Base-by-base conservation (phyloP, 2,113 vertebrate species). In the Eleginops maclovinus region DNA sequence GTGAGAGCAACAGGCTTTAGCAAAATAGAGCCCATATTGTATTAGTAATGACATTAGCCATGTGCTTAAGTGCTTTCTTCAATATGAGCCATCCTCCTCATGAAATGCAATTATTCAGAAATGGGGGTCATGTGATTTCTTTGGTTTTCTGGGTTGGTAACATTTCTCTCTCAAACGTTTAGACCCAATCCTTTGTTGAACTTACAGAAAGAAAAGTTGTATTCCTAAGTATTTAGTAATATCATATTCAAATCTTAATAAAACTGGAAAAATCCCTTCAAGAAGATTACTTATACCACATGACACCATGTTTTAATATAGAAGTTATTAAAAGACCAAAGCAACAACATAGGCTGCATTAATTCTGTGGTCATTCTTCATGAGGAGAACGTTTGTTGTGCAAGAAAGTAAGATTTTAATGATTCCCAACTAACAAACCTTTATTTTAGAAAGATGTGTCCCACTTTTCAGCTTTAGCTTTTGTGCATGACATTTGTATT, bases 31-130 rank as follows among this genome's bases (percentile, higher is more conserved):
- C 50, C 40, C 61, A 83, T 81, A 93, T 92, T 94, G 93, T 95
- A 78, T 64, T 4, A 7, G 49, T 95, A 94, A 95, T 95, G 90
- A 92, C 87, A 94, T 94, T 91, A 93, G 88, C 88, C 91, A 84
- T 89, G 89, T 88, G 91, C 89, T 81, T 77, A 89, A 72, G 81
- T 86, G 83, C 84, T 90, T 87, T 88, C 82, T 84, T 86, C 85
- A 92, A 77, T 86, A 78, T 46, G 41, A 77, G 75, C 83, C 92
- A 85, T 85, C 87, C 83, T 79, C 73, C 84, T 89, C 79, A 77
- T 78, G 80, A 91, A 92, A 93, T 93, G 81, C n/a, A 92, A 83
- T 90, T 94, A 93, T 91, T 87, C 78, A 72, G 71, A 83, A 64
- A 81, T n/a, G 13, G 36, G n/a, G 47, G 77, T 94, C 93, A 93